These are phyloP conservation scores for Gyrodactylus bullatarudis DNA, from an alignment of 1,140 invertebrate genomes.

Conservation along the genomic window DNA sequence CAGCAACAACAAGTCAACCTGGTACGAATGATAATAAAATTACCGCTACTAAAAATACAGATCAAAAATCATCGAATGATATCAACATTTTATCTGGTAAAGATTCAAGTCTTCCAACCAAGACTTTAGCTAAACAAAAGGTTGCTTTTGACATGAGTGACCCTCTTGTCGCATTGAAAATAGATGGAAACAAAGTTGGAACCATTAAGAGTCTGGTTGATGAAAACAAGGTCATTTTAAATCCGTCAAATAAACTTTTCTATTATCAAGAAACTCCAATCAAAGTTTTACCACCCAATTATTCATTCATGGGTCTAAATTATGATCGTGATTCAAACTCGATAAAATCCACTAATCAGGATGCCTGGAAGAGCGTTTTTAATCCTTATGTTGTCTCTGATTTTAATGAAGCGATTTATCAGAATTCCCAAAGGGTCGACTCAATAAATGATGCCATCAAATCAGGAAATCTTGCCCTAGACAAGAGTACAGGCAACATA, in stretches of 20 bases:
- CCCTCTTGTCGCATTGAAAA: not conserved
- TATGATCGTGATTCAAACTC: not conserved
- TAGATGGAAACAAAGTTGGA: not conserved
- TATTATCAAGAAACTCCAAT: not conserved
- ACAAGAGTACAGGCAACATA: not conserved
- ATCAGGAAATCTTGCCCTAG: not conserved
- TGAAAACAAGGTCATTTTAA: not conserved
- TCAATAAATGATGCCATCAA: not conserved
- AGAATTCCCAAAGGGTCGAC: not conserved
- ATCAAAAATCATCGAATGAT: not conserved
- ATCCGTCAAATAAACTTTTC: not conserved
- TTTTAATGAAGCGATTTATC: not conserved
- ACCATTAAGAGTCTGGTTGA: not conserved
- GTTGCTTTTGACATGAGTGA: not conserved
- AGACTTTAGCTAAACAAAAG: not conserved
- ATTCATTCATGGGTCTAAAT: not conserved
- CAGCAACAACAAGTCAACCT: not conserved
- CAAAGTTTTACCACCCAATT: not conserved
- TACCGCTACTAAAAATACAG: not conserved
- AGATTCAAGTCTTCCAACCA: not conserved
- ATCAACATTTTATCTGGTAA: not conserved
- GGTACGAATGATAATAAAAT: not conserved
- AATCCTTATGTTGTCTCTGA: not conserved
- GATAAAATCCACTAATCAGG: not conserved
- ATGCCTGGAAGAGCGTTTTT: not conserved